A percentile compares a stretch with the other conserved stretches of the same genome.
Conservation (phyloP, 2,888 invertebrate genomes). For the Platycheirus rosarum region DNA sequence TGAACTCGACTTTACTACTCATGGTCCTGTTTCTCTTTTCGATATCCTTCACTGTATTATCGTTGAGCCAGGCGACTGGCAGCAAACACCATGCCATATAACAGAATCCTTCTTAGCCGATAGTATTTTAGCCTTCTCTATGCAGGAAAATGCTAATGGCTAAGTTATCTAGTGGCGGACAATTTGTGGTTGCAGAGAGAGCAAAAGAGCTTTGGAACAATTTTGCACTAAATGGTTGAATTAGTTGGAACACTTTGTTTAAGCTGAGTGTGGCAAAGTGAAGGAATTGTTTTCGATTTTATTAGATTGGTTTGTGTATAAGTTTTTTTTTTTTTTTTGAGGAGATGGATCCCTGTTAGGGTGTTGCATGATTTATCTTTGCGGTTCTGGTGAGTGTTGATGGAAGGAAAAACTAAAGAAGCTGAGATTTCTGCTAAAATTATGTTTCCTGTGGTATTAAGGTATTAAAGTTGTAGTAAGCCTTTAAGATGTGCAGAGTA, state of each 20-base stretch:
- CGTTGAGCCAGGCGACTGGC: not conserved
- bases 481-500: no score
- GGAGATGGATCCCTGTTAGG: no score
- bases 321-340: not conserved
- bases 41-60: slow-evolving; percentile 7
- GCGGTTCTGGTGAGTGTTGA: no score
- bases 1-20: not conserved
- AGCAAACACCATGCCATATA: slow-evolving; percentile 20
- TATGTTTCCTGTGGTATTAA: no score
- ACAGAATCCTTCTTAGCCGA: slow-evolving; percentile 9
- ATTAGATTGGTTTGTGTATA: slow-evolving; percentile 26
- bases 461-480: no score
- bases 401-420: not conserved
- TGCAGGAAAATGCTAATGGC: slow-evolving; percentile 55
- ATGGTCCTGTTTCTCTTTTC: slow-evolving; percentile 18
- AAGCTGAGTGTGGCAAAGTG: slow-evolving; percentile 36
- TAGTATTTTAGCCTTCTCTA: slow-evolving; percentile 43
- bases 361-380: not conserved
- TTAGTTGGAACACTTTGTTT: slow-evolving; percentile 62
- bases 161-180: slow-evolving; percentile 58
- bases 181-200: slow-evolving; percentile 38
- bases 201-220: slow-evolving; percentile 39
- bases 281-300: slow-evolving; percentile 48
- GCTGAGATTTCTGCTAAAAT: no score
- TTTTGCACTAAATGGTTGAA: slow-evolving; percentile 53